These are phyloP conservation scores for Drosophila jambulina DNA, from an alignment of 1,140 invertebrate species.

Conservation along the genomic window DNA sequence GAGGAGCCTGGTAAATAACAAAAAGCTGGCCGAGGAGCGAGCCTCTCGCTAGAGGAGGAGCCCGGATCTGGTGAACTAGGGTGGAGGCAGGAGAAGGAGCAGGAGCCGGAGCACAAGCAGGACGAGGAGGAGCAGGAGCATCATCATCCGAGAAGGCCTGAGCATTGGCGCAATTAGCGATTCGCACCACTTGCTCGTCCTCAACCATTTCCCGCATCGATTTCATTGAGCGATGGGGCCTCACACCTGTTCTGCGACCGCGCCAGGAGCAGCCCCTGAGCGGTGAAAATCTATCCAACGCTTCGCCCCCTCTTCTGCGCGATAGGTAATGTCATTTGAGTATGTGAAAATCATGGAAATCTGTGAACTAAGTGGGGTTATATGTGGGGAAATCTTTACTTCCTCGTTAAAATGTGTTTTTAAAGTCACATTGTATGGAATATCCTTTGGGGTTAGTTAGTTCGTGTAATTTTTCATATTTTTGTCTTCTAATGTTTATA, in stretches of 20 bases:
- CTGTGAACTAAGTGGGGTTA: not conserved
- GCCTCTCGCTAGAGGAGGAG: slow-evolving; percentile 9
- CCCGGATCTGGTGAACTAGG: not conserved
- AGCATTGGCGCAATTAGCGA: slow-evolving; percentile 75
- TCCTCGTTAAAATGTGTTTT: not conserved
- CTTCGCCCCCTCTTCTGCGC: slow-evolving; percentile 85
- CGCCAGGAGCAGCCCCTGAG: slow-evolving; percentile 92
- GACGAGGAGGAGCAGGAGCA: slow-evolving; percentile 8
- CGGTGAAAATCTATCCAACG: slow-evolving; percentile 85
- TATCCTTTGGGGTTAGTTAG: not conserved
- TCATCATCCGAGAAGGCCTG: slow-evolving; percentile 33
- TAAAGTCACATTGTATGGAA: not conserved
- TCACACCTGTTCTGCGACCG: slow-evolving; percentile 97
- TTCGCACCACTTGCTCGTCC: slow-evolving; percentile 79
- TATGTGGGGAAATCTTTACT: not conserved
- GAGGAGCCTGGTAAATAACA: slow-evolving; percentile 18
- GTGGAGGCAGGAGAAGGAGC: slow-evolving; percentile 1
- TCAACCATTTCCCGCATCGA: slow-evolving; percentile 97
- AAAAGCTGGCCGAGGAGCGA: slow-evolving; percentile 10
- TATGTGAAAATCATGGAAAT: not conserved
- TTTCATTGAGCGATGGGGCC: slow-evolving; percentile 97
- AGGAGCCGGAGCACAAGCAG: not conserved
- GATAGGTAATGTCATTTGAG: slow-evolving; percentile 74
- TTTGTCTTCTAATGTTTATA: too few relatives aligned
- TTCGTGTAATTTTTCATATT: not conserved